Conservation (phyloP, 2,797 vertebrate species). For the Ceryle rudis region DNA sequence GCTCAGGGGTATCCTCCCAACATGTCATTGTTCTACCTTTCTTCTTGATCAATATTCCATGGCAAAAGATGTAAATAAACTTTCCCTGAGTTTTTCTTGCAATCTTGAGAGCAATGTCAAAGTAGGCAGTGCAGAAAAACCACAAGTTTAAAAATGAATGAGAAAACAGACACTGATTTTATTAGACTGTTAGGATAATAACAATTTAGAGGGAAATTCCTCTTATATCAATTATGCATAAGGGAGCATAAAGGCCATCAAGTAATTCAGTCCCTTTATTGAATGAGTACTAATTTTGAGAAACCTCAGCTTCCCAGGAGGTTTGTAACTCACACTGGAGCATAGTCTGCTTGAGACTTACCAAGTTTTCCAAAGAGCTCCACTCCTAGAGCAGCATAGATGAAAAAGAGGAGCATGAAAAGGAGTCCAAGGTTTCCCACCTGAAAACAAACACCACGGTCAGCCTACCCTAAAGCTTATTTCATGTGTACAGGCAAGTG, state of each 20-base stretch:
- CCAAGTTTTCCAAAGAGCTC: conserved; percentile 98
- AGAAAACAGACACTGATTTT: background rate
- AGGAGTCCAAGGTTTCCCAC: conserved; percentile 98
- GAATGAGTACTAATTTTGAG: background rate
- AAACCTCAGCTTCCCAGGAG: background rate
- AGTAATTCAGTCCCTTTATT: background rate
- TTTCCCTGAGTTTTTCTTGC: background rate
- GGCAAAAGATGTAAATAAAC: background rate
- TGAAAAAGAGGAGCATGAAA: conserved; percentile 99
- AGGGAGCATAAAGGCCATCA: background rate
- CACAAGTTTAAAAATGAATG: background rate
- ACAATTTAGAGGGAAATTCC: background rate
- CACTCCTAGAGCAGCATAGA: conserved; percentile 97
- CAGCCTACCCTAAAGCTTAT: background rate
- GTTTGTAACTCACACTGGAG: background rate
- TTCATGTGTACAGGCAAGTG: background rate
- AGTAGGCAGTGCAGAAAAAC: background rate
- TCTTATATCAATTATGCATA: background rate
- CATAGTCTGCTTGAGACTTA: conserved; percentile 73
- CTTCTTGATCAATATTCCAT: background rate
- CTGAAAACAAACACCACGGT: conserved; percentile 73
- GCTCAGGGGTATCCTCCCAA: background rate
- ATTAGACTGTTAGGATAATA: background rate
- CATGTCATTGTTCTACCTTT: background rate
- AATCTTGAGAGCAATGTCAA: background rate